Conservation (phyloP, 1,140 invertebrate species). For the Euschistus heros region DNA sequence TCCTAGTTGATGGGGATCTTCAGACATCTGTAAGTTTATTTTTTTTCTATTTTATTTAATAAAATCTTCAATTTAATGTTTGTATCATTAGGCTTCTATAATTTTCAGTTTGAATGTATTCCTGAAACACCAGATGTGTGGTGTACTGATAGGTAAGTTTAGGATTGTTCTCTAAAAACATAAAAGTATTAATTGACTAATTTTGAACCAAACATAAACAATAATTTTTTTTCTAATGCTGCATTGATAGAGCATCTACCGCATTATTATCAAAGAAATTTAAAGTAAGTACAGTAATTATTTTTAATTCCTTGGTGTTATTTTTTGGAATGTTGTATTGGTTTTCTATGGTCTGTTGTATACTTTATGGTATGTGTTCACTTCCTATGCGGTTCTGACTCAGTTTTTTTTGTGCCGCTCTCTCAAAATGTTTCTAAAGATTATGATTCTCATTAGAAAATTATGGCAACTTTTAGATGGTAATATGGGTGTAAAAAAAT, state of each 20-base stretch:
- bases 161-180: not conserved
- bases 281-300: no score
- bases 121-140: constrained; percentile 6
- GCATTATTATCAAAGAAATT: no score
- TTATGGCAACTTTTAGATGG: no score
- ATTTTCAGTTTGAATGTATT: constrained; percentile 4
- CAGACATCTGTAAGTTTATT: not conserved
- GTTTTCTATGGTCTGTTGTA: no score
- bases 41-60: not conserved
- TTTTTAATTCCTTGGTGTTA: no score
- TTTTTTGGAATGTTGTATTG: no score
- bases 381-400: no score
- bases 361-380: no score
- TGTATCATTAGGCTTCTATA: not conserved
- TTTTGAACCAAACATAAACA: not conserved
- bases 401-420: no score
- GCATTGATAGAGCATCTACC: not conserved
- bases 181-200: not conserved
- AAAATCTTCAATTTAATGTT: not conserved
- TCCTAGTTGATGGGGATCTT: constrained; percentile 19
- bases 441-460: no score
- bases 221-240: not conserved
- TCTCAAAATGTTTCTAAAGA: no score
- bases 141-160: constrained; percentile 10
- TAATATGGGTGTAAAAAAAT: no score